Conservation (phyloP, 2,113 vertebrate genomes). For the Phylloscopus trochiloides region DNA sequence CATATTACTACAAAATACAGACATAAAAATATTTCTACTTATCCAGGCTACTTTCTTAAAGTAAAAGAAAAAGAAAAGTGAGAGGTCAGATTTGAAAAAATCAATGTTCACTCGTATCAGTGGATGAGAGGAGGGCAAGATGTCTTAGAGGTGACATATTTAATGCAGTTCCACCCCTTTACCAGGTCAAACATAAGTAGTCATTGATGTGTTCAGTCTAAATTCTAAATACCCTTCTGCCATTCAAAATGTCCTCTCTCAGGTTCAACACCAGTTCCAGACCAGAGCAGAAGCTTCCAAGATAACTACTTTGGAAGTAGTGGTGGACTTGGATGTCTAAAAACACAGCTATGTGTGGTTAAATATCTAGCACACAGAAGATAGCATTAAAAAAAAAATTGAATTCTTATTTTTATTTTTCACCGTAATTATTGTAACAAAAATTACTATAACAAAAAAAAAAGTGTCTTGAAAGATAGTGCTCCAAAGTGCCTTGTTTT, state of each 20-base stretch:
- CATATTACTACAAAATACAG: not conserved
- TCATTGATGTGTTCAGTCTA: not conserved
- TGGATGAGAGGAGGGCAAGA: not conserved
- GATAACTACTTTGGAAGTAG: not conserved
- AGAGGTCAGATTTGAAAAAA: not conserved
- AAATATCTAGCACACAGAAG: not conserved
- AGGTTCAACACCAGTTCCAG: not conserved
- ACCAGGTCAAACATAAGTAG: not conserved
- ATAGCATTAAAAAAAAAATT: not conserved
- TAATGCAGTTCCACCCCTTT: not conserved
- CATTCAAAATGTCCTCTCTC: not conserved
- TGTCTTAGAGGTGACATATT: not conserved
- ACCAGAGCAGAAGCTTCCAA: not conserved
- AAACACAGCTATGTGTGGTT: not conserved
- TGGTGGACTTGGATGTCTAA: not conserved
- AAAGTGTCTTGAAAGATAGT: too few relatives aligned
- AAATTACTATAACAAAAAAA: not conserved
- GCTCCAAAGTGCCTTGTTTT: not conserved
- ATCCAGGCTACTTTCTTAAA: not conserved
- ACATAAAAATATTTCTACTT: not conserved
- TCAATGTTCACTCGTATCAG: fast-evolving
- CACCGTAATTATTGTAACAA: not conserved
- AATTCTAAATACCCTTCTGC: not conserved
- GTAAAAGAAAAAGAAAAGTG: not conserved
- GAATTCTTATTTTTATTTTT: not conserved